phyloP scores from a whole-genome alignment of 2,888 invertebrate genomes.

The Drosophila birchii region DNA sequence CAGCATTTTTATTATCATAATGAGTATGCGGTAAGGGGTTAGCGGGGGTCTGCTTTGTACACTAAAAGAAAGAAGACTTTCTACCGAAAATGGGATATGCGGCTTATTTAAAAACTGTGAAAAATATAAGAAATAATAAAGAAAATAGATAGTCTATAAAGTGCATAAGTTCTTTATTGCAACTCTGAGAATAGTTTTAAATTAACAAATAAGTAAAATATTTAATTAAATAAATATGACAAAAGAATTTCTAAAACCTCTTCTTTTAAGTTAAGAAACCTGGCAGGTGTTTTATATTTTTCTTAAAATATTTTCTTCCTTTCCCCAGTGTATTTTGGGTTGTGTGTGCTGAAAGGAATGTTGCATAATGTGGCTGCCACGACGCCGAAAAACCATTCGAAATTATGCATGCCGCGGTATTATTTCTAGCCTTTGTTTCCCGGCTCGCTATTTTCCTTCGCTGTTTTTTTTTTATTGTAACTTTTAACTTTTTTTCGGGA shows the following conservation, averaged over 20 bases:
- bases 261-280: too few species aligned
- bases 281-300: too few species aligned
- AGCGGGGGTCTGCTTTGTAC: not conserved
- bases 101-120: too few species aligned
- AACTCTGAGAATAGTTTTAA: too few species aligned
- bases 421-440: conserved; percentile 48
- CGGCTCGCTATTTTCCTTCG: not conserved
- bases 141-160: not conserved
- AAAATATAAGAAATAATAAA: not conserved
- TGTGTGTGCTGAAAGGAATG: conserved; percentile 65
- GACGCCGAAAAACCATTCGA: conserved; percentile 64
- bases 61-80: not conserved
- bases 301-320: not conserved
- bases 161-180: not conserved
- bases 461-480: conserved; percentile 10
- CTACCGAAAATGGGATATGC: too few species aligned
- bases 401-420: conserved; percentile 72
- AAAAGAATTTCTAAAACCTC: too few species aligned
- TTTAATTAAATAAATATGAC: too few species aligned
- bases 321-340: not conserved
- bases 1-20: conserved; percentile 77
- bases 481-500: conserved; percentile 14
- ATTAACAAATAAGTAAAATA: too few species aligned
- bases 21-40: conserved; percentile 60
- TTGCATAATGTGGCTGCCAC: conserved; percentile 71